phyloP scores from a whole-genome alignment of 2,888 invertebrate genomes.

The Geophilus truncorum region DNA sequence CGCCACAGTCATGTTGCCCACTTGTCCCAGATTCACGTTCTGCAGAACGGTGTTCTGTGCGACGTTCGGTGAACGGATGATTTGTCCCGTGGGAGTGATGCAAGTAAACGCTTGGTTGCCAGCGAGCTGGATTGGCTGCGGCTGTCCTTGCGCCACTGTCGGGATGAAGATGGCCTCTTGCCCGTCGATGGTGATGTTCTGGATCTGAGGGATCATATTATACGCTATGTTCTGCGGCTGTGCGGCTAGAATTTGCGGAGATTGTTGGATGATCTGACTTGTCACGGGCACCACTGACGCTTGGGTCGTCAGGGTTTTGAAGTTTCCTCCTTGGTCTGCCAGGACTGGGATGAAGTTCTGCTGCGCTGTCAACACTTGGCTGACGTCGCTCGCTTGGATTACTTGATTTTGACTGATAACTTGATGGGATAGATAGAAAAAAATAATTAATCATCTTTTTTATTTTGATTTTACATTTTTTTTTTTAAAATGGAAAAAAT shows the following conservation, averaged over 20 bases:
- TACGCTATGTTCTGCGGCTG: constrained; percentile 52
- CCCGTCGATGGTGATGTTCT: constrained; percentile 85
- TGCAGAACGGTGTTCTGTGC: constrained; percentile 61
- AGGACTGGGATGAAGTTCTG: constrained; percentile 44
- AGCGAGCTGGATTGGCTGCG: constrained; percentile 55
- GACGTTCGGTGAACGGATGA: constrained; percentile 60
- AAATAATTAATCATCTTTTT: neutral
- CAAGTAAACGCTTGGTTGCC: constrained; percentile 54
- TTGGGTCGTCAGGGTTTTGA: constrained; percentile 33
- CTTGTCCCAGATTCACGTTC: constrained; percentile 53
- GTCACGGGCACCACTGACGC: constrained; percentile 51
- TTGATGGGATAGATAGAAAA: constrained; percentile 33
- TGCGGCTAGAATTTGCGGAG: constrained; percentile 45
- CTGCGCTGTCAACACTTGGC: constrained; percentile 39
- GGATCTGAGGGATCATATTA: constrained; percentile 58
- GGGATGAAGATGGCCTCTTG: constrained; percentile 90
- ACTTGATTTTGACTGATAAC: constrained; percentile 40
- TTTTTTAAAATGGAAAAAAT: no score
- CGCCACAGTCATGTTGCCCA: constrained; percentile 35
- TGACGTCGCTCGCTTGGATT: constrained; percentile 38
- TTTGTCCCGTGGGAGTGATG: constrained; percentile 47
- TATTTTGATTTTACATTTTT: neutral
- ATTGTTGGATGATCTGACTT: constrained; percentile 53
- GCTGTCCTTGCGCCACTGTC: constrained; percentile 50
- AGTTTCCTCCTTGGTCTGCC: constrained; percentile 39